These are phyloP conservation scores for Ophiodon elongatus DNA, from an alignment of 2,113 vertebrate species.

Conservation along the genomic window DNA sequence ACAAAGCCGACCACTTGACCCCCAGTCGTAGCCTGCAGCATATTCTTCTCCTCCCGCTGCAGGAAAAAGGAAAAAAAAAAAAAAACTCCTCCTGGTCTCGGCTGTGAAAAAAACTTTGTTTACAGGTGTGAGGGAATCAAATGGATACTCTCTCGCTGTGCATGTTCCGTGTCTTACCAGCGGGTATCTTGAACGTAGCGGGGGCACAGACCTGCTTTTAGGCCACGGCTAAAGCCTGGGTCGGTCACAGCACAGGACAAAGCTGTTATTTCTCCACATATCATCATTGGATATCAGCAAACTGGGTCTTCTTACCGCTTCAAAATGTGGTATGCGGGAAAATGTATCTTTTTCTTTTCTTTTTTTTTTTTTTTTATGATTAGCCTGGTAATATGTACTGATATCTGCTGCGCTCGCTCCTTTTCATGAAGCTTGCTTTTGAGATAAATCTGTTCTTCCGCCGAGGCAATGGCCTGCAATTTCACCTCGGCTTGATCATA, in stretches of 20 bases:
- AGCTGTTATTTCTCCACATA: neutral
- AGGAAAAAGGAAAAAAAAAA: neutral
- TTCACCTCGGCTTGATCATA: slow-evolving; percentile 33
- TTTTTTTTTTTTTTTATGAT: neutral
- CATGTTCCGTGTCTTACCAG: neutral
- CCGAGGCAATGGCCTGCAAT: neutral
- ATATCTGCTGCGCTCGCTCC: neutral
- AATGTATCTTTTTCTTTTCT: neutral
- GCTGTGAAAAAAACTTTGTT: neutral
- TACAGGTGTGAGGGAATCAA: slow-evolving; percentile 29
- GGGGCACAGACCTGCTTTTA: slow-evolving; percentile 8
- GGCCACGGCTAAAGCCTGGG: slow-evolving; percentile 1
- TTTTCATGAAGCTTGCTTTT: slow-evolving; percentile 1
- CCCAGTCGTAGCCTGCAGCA: slow-evolving; percentile 43
- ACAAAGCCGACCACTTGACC: slow-evolving; percentile 59
- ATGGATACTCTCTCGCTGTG: neutral
- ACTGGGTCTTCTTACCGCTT: neutral
- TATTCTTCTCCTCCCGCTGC: slow-evolving; percentile 12
- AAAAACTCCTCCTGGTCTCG: slow-evolving; percentile 5
- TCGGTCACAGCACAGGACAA: neutral
- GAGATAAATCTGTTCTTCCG: neutral
- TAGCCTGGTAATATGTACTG: neutral
- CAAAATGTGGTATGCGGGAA: neutral
- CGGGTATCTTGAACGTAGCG: neutral
- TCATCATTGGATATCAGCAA: neutral